Base-by-base conservation (phyloP, 2,113 vertebrate genomes). In the Scolopax mira region DNA sequence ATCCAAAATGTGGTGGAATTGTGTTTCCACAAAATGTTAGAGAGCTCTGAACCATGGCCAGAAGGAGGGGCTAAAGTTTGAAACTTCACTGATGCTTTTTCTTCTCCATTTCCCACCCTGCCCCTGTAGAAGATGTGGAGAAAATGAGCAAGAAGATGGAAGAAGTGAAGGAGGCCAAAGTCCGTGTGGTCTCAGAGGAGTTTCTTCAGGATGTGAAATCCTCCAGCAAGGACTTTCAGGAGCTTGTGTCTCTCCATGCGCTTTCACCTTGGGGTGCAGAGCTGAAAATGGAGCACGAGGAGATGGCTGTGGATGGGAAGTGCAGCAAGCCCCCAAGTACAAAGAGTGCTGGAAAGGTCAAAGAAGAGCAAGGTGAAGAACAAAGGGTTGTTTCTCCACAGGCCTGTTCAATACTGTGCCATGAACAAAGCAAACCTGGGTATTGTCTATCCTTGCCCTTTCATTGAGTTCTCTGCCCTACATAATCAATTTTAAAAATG, bases 61-160 rank as follows among this genome's bases (percentile, higher is more conserved):
- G 77, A 67, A 57, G 19, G 28, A 73, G 31, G 61, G 33, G 21
- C 72, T 93, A 25, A 55, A 22, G 19, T 87, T n/a, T 93, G 48
- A 92, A 94, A 81, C 14, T 21, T 91, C 46, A 79, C 9, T 8
- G 42, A 55, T 78, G 10, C 1, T 6, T 60, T 65, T 89, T 65
- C 11, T 61, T 25, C 11, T 71, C 35, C 1, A 0, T 80, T 89
- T 81, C 16, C 37, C 67, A 28, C 57, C n/a, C 28, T 30, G 6
- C 18, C 27, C 85, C 54, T 90, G 49, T 98, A 99, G 99, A 99
- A 98, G 99, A 99, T 70, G 95, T 99, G 28, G 99, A 99, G 89
- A 99, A 99, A 94, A 99, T 99, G 99, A 98, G 72, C 84, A 99
- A 99, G 97, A 99, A 99, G 95, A 99, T 99, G 99, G 99, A 99